Base-by-base conservation (phyloP, 2,113 vertebrate genomes). In the Bombycilla garrulus region DNA sequence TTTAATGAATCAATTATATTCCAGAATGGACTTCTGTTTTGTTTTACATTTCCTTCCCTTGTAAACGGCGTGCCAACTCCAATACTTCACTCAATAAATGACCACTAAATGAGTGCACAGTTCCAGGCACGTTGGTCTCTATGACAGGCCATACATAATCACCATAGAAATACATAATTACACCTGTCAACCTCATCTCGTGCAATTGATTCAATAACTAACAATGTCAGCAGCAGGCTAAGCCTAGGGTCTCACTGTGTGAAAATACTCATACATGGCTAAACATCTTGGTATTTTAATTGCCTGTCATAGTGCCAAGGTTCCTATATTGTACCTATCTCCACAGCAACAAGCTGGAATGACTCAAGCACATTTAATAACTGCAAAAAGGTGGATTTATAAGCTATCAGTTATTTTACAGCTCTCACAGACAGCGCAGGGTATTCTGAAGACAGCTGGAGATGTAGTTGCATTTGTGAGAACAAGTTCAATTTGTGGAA, bases 161-260 rank as follows among this genome's bases (percentile, higher is more conserved):
- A 98, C 97, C 97, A 97, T 38, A 97, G 97, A 98, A 98, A 98
- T 98, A 98, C 92, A 98, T 98, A 98, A 99, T 99, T 99, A 98
- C 97, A 98, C 98, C 98, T 99, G 98, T 98, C 98, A 99, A 96
- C 97, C 92, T 97, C 98, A 97, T 98, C 98, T 98, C 82, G 81
- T 98, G 97, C 98, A 98, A 98, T 96, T 98, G 98, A 98, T 98
- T 98, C 98, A 98, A 97, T 97, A 97, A 98, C 97, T 97, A 98
- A 98, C 97, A 97, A 96, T 97, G 97, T 97, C 97, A 98, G 91
- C 66, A 93, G 95, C 93, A 88, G 96, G 84, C 97, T 97, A 95
- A 96, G 97, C 97, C 98, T 95, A 94, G 97, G 97, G 97, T 98
- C 97, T 98, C 89, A 81, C 98, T 98, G 97, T 97, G 98, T 98